phyloP scores from a whole-genome alignment of 2,113 vertebrate species.

The Vidua chalybeata region DNA sequence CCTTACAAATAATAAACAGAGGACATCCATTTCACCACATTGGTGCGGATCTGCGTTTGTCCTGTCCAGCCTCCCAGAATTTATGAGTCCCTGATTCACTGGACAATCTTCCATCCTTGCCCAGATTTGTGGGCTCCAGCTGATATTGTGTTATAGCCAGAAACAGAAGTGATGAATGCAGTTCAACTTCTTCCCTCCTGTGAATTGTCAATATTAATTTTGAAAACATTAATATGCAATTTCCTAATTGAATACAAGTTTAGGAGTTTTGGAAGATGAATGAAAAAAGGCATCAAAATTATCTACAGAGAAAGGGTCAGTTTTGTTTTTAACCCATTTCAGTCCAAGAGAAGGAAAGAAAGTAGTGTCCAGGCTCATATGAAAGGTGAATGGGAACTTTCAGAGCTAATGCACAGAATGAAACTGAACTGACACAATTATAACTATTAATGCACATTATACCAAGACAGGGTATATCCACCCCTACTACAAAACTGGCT shows the following conservation, averaged over 20 bases:
- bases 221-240: background rate
- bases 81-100: too few species aligned
- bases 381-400: background rate
- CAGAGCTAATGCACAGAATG: background rate
- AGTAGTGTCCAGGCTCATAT: background rate
- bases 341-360: background rate
- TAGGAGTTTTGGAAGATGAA: background rate
- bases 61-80: too few species aligned
- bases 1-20: too few species aligned
- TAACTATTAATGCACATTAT: background rate
- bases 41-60: too few species aligned
- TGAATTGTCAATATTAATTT: background rate
- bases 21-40: too few species aligned
- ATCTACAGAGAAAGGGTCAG: background rate
- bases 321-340: background rate
- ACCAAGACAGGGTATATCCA: background rate
- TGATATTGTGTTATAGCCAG: background rate
- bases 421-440: background rate
- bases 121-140: background rate
- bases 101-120: background rate
- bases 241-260: background rate
- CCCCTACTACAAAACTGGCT: background rate
- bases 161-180: fast-evolving
- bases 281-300: background rate
- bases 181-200: background rate